phyloP scores from a whole-genome alignment of 2,888 invertebrate species.

The Cylindroiulus punctatus region DNA sequence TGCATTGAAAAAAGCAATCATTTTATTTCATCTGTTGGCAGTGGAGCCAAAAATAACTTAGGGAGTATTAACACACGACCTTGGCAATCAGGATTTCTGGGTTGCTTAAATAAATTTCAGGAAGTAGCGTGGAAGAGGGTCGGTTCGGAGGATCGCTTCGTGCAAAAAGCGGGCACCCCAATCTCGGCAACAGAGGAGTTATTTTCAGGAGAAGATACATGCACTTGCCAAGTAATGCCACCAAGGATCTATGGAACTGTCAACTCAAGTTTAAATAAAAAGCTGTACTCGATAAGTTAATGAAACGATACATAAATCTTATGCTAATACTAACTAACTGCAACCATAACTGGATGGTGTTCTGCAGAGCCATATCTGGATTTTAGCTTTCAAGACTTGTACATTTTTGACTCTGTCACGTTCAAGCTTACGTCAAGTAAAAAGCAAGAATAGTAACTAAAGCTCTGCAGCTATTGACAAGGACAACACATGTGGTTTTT shows the following conservation, averaged over 20 bases:
- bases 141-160: neutral
- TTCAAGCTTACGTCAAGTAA: too few relatives aligned
- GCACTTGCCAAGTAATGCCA: slow-evolving; percentile 33
- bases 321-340: neutral
- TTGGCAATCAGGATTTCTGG: slow-evolving; percentile 31
- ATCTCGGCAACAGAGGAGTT: slow-evolving; percentile 24
- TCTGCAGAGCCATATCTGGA: too few relatives aligned
- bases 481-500: too few relatives aligned
- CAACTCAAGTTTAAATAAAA: slow-evolving; percentile 15
- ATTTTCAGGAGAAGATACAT: neutral
- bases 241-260: neutral
- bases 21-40: neutral
- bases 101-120: slow-evolving; percentile 11
- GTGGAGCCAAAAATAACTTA: neutral
- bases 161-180: neutral
- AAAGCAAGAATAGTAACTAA: too few relatives aligned
- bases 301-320: neutral
- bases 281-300: neutral
- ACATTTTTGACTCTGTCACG: too few relatives aligned
- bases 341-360: too few relatives aligned
- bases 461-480: too few relatives aligned
- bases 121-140: slow-evolving; percentile 5
- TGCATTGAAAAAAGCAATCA: neutral
- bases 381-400: too few relatives aligned
- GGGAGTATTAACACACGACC: slow-evolving; percentile 24